These are phyloP conservation scores for Zeugodacus cucurbitae DNA, from an alignment of 1,140 invertebrate species.

Conservation along the genomic window DNA sequence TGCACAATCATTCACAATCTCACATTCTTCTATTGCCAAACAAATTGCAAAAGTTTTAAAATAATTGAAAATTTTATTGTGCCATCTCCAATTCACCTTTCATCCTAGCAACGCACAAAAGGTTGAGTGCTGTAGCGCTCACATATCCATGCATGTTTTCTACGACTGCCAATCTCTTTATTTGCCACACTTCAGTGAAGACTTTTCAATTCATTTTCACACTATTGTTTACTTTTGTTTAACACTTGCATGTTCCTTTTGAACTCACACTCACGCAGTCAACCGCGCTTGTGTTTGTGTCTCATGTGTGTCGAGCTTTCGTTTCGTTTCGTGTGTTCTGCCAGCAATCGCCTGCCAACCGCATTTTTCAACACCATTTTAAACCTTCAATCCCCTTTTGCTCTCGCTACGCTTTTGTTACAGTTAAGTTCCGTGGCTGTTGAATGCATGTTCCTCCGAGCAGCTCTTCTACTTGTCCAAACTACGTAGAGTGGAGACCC, in stretches of 20 bases:
- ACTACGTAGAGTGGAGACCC: too few species aligned
- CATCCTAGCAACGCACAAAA: background rate
- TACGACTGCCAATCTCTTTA: slow-evolving; percentile 32
- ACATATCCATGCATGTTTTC: background rate
- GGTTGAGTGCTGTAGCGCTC: background rate
- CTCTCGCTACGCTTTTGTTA: background rate
- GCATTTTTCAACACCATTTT: slow-evolving; percentile 28
- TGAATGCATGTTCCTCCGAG: background rate
- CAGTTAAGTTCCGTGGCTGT: background rate
- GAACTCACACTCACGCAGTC: background rate
- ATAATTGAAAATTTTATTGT: slow-evolving; percentile 2
- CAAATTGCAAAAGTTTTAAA: slow-evolving; percentile 39
- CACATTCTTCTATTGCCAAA: background rate
- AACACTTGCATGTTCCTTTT: slow-evolving; percentile 30
- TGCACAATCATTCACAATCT: background rate
- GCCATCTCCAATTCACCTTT: background rate
- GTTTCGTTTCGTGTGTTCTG: background rate
- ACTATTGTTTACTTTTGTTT: slow-evolving; percentile 32
- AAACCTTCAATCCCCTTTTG: background rate
- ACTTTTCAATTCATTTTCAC: background rate
- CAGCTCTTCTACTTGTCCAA: background rate
- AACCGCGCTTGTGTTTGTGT: background rate
- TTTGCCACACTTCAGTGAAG: background rate
- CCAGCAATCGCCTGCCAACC: slow-evolving; percentile 10
- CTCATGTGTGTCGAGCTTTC: background rate